Evolutionary conservation across 1,140 invertebrate genomes (phyloP).

Genomic region (Lethocerus indicus): DNA sequence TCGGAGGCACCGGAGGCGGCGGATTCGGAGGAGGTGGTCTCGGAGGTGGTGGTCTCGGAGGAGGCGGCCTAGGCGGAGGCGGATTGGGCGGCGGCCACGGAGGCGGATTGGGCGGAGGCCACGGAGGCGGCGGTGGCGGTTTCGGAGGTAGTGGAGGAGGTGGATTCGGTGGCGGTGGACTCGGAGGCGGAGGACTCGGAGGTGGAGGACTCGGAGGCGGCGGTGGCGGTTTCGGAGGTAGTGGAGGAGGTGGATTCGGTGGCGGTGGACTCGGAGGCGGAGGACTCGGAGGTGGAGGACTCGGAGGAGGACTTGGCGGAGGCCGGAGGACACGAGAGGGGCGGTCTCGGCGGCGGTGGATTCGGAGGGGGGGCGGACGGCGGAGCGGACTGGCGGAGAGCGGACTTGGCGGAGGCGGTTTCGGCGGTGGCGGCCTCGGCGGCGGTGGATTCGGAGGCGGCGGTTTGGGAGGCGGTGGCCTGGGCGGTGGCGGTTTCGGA

Average conservation of each 20-base stretch:
- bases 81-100: background rate
- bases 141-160: background rate
- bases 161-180: background rate
- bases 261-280: background rate
- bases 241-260: background rate
- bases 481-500: background rate
- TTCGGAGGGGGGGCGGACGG: background rate
- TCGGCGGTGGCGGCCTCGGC: background rate
- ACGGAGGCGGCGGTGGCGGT: background rate
- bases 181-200: background rate
- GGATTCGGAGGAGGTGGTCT: background rate
- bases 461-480: background rate
- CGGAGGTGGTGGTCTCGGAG: slow-evolving; percentile 1
- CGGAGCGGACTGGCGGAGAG: background rate
- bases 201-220: slow-evolving; percentile 4
- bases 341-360: background rate
- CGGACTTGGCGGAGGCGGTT: background rate
- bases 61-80: background rate
- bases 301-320: background rate
- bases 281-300: background rate
- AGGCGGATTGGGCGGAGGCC: background rate
- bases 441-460: slow-evolving; percentile 1
- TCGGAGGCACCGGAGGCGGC: background rate
- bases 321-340: background rate
- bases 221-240: slow-evolving; percentile 2